Evolutionary conservation across 1,140 invertebrate species (phyloP).

Genomic region (Neodiprion virginianus): DNA sequence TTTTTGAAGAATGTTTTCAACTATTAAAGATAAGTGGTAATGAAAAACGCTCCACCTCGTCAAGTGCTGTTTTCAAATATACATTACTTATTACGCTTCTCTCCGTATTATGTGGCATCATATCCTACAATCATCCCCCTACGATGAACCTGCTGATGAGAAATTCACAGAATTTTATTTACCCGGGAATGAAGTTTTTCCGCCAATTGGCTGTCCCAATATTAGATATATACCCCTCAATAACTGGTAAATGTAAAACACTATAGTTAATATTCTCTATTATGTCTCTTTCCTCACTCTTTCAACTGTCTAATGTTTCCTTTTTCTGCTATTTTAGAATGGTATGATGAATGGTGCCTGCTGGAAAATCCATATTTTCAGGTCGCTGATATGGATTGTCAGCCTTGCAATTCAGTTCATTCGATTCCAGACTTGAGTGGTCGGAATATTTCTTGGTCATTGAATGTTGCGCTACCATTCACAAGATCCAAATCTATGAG

Average conservation of each 20-base stretch:
- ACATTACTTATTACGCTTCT: slow-evolving; percentile 28
- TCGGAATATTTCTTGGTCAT: slow-evolving; percentile 46
- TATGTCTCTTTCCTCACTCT: slow-evolving; percentile 27
- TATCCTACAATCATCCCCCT: slow-evolving; percentile 58
- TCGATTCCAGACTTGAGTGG: slow-evolving; percentile 65
- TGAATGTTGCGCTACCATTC: slow-evolving; percentile 53
- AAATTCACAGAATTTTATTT: slow-evolving; percentile 74
- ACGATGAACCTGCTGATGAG: slow-evolving; percentile 65
- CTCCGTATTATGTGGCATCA: slow-evolving; percentile 37
- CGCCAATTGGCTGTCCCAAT: slow-evolving; percentile 69
- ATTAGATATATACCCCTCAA: slow-evolving; percentile 66
- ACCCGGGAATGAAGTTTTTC: slow-evolving; percentile 69
- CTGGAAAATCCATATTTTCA: slow-evolving; percentile 78
- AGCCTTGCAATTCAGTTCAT: slow-evolving; percentile 73
- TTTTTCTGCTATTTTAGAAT: slow-evolving; percentile 60
- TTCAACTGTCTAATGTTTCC: slow-evolving; percentile 11
- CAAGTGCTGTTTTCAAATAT: slow-evolving; percentile 25
- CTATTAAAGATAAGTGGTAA: slow-evolving; percentile 47
- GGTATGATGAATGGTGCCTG: slow-evolving; percentile 81
- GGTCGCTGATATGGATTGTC: slow-evolving; percentile 76
- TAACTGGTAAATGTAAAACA: slow-evolving; percentile 63
- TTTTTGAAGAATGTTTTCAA: slow-evolving; percentile 62
- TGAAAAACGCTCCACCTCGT: slow-evolving; percentile 24
- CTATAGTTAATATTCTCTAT: slow-evolving; percentile 19
- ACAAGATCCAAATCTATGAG: slow-evolving; percentile 38